Evolutionary conservation across 1,140 invertebrate species (phyloP).

Genomic region (Aphelenchoides avenae): DNA sequence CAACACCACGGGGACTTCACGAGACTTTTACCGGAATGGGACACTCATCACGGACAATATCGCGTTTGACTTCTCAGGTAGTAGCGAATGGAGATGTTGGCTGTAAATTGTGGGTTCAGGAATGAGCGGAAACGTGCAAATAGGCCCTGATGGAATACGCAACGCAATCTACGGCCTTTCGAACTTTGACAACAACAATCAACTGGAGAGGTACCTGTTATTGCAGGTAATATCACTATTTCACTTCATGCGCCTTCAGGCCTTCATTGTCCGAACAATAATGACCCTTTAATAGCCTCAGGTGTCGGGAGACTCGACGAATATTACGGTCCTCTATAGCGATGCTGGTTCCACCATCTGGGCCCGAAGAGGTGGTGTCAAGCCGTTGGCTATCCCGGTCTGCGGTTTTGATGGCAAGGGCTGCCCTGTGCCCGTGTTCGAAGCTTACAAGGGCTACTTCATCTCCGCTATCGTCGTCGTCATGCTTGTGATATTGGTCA

Average conservation of each 20-base stretch:
- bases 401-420: conserved; percentile 44
- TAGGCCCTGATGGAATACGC: too few species aligned
- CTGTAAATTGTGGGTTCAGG: too few species aligned
- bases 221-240: too few species aligned
- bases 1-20: conserved; percentile 14
- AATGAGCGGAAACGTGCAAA: too few species aligned
- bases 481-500: conserved; percentile 20
- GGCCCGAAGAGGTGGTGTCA: conserved; percentile 23
- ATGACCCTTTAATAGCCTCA: too few species aligned
- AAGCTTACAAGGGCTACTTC: conserved; percentile 30
- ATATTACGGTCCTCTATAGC: conserved; percentile 20
- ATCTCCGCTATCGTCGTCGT: conserved; percentile 21
- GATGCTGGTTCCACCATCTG: conserved; percentile 21
- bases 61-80: conserved; percentile 21
- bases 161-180: too few species aligned
- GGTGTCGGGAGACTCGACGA: too few species aligned
- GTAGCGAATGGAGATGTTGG: conserved; percentile 6
- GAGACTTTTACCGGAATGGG: conserved; percentile 30
- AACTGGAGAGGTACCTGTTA: too few species aligned
- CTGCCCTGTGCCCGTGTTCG: conserved; percentile 24
- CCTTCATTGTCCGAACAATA: too few species aligned
- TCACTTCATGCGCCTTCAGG: too few species aligned
- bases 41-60: conserved; percentile 26
- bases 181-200: too few species aligned
- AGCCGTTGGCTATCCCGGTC: conserved; percentile 13